These are phyloP conservation scores for Leptopilina boulardi DNA, from an alignment of 1,140 invertebrate species.

Conservation along the genomic window DNA sequence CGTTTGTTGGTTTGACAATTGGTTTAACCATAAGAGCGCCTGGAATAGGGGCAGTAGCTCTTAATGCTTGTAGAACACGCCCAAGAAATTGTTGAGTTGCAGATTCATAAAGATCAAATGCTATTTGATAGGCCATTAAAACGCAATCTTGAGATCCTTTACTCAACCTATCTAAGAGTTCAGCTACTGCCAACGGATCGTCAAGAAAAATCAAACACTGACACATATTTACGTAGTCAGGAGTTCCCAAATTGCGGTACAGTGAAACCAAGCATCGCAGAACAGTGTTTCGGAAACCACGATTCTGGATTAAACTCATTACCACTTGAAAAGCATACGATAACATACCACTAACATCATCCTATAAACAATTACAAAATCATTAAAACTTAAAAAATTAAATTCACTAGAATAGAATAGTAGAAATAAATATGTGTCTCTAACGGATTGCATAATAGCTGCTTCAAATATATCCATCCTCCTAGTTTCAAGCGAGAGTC, in stretches of 20 bases:
- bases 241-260: conserved; percentile 89
- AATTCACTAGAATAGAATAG: neutral
- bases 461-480: conserved; percentile 97
- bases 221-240: conserved; percentile 97
- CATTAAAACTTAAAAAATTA: neutral
- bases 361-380: conserved; percentile 70
- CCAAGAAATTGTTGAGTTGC: conserved; percentile 98
- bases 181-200: conserved; percentile 92
- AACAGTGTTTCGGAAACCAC: conserved; percentile 93
- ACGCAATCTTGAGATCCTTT: conserved; percentile 83
- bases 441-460: conserved; percentile 90
- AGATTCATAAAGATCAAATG: conserved; percentile 99
- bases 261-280: conserved; percentile 92
- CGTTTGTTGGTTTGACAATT: conserved; percentile 82
- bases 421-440: conserved; percentile 42
- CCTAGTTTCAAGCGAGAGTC: conserved; percentile 95
- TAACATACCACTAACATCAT: conserved; percentile 93
- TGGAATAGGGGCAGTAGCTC: conserved; percentile 90
- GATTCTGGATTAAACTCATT: conserved; percentile 96
- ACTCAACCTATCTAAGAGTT: conserved; percentile 92
- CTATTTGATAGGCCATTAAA: conserved; percentile 99
- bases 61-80: conserved; percentile 89
- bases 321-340: conserved; percentile 96
- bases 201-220: conserved; percentile 98
- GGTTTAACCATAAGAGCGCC: conserved; percentile 81